phyloP scores from a whole-genome alignment of 2,888 invertebrate species.

The Gasteruption jaculator region DNA sequence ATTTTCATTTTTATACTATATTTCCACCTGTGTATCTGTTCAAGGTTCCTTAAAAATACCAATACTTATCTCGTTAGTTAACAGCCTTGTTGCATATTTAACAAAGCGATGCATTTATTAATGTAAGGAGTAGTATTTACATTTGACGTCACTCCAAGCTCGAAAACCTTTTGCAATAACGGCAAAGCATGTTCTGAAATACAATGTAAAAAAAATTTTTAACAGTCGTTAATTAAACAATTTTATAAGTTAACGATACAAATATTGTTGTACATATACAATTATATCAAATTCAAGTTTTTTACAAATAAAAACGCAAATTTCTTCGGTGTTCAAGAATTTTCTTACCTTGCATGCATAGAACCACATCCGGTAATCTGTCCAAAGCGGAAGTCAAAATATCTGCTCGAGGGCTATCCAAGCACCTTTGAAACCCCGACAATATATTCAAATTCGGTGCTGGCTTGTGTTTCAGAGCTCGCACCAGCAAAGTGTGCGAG shows the following conservation, averaged over 20 bases:
- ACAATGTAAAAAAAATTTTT: conserved; percentile 7
- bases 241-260: conserved; percentile 5
- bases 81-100: conserved; percentile 81
- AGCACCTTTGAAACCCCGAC: conserved; percentile 73
- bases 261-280: conserved; percentile 4
- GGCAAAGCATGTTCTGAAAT: conserved; percentile 72
- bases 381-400: conserved; percentile 76
- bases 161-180: conserved; percentile 76
- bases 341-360: conserved; percentile 66
- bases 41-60: too few species aligned
- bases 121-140: conserved; percentile 74
- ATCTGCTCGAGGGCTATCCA: conserved; percentile 75
- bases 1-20: too few species aligned
- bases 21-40: too few species aligned
- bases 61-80: too few species aligned
- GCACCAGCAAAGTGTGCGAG: conserved; percentile 69
- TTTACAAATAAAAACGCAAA: conserved; percentile 1
- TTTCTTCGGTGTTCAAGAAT: background rate
- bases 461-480: conserved; percentile 68
- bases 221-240: conserved; percentile 8
- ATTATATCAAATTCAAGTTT: background rate
- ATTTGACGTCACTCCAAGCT: conserved; percentile 73
- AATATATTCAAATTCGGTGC: conserved; percentile 62
- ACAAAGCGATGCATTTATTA: conserved; percentile 72
- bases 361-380: conserved; percentile 75